Evolutionary conservation across 2,113 vertebrate species (phyloP).

Genomic region (Chiloscyllium plagiosum): DNA sequence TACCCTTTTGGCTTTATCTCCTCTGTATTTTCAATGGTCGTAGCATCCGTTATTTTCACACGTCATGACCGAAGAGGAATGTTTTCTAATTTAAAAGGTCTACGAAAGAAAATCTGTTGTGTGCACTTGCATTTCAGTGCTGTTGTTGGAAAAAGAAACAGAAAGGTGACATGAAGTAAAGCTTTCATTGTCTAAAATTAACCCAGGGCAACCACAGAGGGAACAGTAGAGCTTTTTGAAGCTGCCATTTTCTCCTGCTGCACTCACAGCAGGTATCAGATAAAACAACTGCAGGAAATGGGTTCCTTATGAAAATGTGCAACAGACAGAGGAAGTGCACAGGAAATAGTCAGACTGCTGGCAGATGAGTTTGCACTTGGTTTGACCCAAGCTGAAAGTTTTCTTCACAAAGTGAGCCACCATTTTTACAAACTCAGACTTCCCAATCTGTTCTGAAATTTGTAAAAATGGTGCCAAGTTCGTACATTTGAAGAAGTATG

Average conservation of each 20-base stretch:
- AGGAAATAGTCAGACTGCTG: background rate
- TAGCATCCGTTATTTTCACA: background rate
- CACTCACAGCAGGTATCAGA: background rate
- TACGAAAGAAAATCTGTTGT: background rate
- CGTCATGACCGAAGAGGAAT: background rate
- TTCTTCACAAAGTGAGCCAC: background rate
- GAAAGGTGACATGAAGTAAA: background rate
- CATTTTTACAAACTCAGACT: background rate
- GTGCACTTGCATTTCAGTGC: background rate
- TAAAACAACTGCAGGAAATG: constrained; percentile 3
- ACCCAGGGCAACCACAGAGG: background rate
- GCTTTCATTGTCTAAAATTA: background rate
- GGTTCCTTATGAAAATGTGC: background rate
- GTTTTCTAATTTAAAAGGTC: background rate
- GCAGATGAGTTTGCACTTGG: background rate
- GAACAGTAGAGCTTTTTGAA: background rate
- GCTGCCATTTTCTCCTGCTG: background rate
- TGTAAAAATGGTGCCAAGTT: background rate
- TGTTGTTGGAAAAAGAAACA: background rate
- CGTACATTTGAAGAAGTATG: background rate
- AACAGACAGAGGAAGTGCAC: background rate
- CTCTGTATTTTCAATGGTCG: background rate
- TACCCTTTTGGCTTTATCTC: background rate
- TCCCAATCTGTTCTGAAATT: background rate
- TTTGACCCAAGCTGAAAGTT: background rate